phyloP scores from a whole-genome alignment of 2,888 invertebrate species.

The Brenthis daphne region DNA sequence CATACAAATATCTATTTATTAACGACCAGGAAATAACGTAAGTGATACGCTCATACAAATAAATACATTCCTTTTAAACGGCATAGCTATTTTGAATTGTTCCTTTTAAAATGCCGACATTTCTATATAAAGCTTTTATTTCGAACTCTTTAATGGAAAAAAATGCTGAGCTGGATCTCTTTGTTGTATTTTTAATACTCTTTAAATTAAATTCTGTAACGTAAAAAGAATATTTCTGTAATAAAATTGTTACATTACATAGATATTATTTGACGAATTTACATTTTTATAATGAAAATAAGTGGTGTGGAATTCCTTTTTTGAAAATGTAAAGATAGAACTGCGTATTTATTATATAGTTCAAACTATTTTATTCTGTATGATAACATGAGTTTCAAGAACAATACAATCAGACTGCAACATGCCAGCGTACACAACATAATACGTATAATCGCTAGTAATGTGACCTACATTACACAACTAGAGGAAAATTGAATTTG shows the following conservation, averaged over 20 bases:
- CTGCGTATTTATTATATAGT: no score
- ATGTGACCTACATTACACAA: no score
- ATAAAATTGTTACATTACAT: background rate
- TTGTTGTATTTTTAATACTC: constrained; percentile 8
- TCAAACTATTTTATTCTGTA: no score
- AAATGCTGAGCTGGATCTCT: constrained; percentile 16
- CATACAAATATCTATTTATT: constrained; percentile 24
- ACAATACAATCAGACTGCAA: no score
- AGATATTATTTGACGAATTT: background rate
- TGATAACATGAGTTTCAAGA: no score
- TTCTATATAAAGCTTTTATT: constrained; percentile 19
- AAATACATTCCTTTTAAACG: constrained; percentile 16
- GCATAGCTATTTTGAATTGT: constrained; percentile 18
- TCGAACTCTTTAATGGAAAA: constrained; percentile 19
- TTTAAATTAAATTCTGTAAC: background rate
- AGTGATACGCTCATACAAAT: background rate
- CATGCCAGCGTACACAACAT: no score
- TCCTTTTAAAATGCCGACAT: constrained; percentile 21
- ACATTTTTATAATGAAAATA: no score
- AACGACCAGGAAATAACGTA: background rate
- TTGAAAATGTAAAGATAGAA: no score
- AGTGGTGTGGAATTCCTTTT: no score
- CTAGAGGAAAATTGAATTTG: no score
- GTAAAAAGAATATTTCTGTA: background rate
- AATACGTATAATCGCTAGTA: no score